Conservation (phyloP, 2,888 invertebrate species). For the Pachliopta kotzebuea region DNA sequence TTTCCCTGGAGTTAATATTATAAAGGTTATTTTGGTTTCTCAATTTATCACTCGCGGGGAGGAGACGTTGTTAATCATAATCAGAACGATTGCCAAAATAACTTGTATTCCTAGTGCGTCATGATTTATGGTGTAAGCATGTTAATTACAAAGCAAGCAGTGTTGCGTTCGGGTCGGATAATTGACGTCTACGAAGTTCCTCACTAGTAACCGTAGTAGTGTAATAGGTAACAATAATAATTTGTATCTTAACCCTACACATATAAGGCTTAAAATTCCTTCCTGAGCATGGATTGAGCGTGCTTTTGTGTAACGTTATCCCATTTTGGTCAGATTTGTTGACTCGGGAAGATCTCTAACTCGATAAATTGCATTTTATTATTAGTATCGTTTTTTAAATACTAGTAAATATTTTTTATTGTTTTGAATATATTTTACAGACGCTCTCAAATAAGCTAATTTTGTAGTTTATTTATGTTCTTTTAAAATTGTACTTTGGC, state of each 20-base stretch:
- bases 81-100: slow-evolving; percentile 71
- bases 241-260: not conserved
- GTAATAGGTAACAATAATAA: not conserved
- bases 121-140: slow-evolving; percentile 60
- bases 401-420: not conserved
- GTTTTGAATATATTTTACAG: not conserved
- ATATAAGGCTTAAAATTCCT: not conserved
- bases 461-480: too few relatives aligned
- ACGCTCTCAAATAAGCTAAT: too few relatives aligned
- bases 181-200: slow-evolving; percentile 37
- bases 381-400: not conserved
- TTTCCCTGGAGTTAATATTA: slow-evolving; percentile 28
- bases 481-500: too few relatives aligned
- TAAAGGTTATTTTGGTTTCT: slow-evolving; percentile 62
- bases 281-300: not conserved
- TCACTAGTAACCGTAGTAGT: slow-evolving; percentile 6
- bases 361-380: not conserved
- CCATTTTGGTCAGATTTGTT: slow-evolving; percentile 4
- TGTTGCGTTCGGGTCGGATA: slow-evolving; percentile 43
- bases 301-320: slow-evolving; percentile 6
- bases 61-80: slow-evolving; percentile 54
- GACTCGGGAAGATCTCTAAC: not conserved
- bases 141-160: slow-evolving; percentile 56
- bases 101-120: slow-evolving; percentile 60
- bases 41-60: slow-evolving; percentile 63